Evolutionary conservation across 2,888 invertebrate species (phyloP).

Genomic region (Exocentrus adspersus): DNA sequence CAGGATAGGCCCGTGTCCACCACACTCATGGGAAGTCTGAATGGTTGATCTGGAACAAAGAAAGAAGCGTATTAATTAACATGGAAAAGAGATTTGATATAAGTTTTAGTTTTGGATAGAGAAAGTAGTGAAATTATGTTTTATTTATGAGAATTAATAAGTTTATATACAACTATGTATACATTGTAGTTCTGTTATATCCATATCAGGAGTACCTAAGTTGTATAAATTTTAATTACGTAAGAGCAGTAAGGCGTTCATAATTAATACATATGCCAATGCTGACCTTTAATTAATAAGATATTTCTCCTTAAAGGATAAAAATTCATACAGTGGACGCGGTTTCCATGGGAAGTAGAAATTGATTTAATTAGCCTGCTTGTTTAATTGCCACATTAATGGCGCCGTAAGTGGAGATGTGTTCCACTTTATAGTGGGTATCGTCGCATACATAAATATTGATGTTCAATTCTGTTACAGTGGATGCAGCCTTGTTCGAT

Average conservation of each 20-base stretch:
- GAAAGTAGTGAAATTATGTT: not conserved
- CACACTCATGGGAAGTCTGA: constrained; percentile 73
- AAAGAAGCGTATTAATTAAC: not conserved
- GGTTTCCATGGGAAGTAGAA: constrained; percentile 20
- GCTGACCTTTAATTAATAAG: constrained; percentile 19
- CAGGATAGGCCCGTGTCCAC: constrained; percentile 73
- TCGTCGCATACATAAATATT: not conserved
- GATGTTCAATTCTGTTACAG: not conserved
- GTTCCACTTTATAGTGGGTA: constrained; percentile 5
- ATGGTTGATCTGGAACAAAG: constrained; percentile 45
- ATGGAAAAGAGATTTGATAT: too few relatives aligned
- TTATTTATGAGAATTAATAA: too few relatives aligned
- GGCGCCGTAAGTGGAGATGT: constrained; percentile 18
- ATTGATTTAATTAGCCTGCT: constrained; percentile 23
- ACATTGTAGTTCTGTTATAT: too few relatives aligned
- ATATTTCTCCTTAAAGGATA: constrained; percentile 8
- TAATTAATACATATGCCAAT: constrained; percentile 1
- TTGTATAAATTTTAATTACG: not conserved
- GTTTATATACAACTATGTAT: too few relatives aligned
- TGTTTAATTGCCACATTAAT: constrained; percentile 18
- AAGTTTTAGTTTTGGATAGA: too few relatives aligned
- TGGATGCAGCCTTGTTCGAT: too few relatives aligned
- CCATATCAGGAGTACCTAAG: not conserved
- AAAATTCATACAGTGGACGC: constrained; percentile 8
- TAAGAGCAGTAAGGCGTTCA: not conserved